Percentiles rank a stretch among this genome's conserved stretches.
These are phyloP conservation scores for Drosophila orosa DNA, from an alignment of 1,140 invertebrate species.

Conservation along the genomic window DNA sequence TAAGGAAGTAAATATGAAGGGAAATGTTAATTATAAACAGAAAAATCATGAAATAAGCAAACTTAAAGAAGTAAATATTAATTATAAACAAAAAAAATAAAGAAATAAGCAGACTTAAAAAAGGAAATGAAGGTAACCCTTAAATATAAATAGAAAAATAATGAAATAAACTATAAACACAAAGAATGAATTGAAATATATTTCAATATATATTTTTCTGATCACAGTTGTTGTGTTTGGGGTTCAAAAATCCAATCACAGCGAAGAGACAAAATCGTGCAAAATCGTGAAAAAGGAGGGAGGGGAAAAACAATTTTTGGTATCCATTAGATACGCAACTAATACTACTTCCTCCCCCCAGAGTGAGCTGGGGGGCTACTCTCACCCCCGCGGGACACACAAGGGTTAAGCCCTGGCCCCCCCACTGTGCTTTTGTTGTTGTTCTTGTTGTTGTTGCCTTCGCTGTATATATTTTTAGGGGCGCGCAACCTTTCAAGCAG, in stretches of 20 bases:
- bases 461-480: conserved; percentile 73
- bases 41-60: too few relatives aligned
- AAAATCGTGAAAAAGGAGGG: conserved; percentile 1
- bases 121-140: neutral
- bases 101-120: too few relatives aligned
- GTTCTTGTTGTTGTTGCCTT: neutral
- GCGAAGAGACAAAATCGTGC: conserved; percentile 3
- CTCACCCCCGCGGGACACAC: conserved; percentile 16
- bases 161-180: neutral
- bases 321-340: conserved; percentile 78
- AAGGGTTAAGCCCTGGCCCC: conserved; percentile 37
- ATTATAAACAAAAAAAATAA: too few relatives aligned
- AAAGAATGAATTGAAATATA: too few relatives aligned
- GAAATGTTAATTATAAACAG: too few relatives aligned
- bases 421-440: conserved; percentile 4
- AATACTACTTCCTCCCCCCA: conserved; percentile 49
- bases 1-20: too few relatives aligned
- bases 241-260: conserved; percentile 30
- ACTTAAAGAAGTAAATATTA: too few relatives aligned
- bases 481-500: conserved; percentile 71
- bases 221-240: neutral
- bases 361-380: neutral
- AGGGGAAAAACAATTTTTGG: conserved; percentile 55
- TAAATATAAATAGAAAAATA: neutral
- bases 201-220: neutral